Conservation (phyloP, 2,888 invertebrate genomes). For the Thymelicus sylvestris region DNA sequence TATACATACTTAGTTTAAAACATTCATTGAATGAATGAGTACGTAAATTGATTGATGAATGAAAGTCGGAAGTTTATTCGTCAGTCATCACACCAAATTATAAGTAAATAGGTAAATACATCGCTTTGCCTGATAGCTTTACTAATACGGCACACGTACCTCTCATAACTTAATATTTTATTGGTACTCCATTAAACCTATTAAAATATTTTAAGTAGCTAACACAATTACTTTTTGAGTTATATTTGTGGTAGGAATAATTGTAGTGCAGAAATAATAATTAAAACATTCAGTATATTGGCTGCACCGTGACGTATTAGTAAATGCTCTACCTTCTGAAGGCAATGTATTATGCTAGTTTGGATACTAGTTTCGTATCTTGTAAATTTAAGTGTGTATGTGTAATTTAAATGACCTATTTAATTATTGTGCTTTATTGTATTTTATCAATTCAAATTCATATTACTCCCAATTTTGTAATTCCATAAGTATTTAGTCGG, state of each 20-base stretch:
- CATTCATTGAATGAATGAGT: not conserved
- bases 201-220: too few species aligned
- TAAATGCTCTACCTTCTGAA: not conserved
- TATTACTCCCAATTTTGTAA: slow-evolving; percentile 16
- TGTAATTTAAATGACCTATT: slow-evolving; percentile 1
- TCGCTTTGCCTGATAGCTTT: not conserved
- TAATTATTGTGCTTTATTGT: not conserved
- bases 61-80: not conserved
- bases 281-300: too few species aligned
- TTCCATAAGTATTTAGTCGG: slow-evolving; percentile 8
- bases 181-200: too few species aligned
- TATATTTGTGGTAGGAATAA: too few species aligned
- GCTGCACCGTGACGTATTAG: not conserved
- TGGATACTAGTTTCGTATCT: not conserved
- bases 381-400: slow-evolving; percentile 2
- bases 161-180: too few species aligned
- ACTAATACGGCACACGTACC: not conserved
- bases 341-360: too few species aligned
- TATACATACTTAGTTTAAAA: too few species aligned
- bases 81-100: not conserved
- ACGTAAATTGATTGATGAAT: not conserved
- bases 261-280: too few species aligned
- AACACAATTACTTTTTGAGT: too few species aligned
- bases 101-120: too few species aligned
- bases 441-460: not conserved